These are phyloP conservation scores for Petrosia ficiformis DNA, from an alignment of 37 sponge, comb jelly and placozoan species.

Conservation along the genomic window DNA sequence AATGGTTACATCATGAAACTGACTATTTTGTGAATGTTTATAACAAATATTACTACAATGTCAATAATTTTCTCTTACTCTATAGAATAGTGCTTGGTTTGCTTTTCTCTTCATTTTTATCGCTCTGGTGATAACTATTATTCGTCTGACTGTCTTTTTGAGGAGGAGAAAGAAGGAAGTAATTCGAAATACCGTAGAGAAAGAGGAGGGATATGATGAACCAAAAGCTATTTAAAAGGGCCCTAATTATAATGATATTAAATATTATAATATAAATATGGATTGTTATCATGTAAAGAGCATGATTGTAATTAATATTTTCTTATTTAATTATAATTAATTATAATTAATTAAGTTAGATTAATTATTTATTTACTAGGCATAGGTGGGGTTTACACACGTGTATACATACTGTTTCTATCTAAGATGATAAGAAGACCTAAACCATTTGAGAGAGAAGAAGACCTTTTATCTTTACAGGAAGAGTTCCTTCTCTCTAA, in stretches of 20 bases:
- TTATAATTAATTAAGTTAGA: neutral
- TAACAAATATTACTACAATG: neutral
- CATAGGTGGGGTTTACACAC: too few species aligned
- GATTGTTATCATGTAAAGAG: neutral
- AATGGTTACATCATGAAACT: too few species aligned
- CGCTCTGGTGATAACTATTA: conserved; percentile 11
- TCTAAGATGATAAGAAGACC: conserved; percentile 66
- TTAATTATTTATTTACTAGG: too few species aligned
- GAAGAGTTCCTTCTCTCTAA: conserved; percentile 60
- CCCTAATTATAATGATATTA: too few species aligned
- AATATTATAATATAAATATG: neutral
- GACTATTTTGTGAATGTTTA: conserved; percentile 1
- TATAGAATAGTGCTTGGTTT: conserved; percentile 52
- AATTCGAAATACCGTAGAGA: neutral
- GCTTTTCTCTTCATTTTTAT: conserved; percentile 32
- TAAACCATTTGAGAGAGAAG: conserved; percentile 68
- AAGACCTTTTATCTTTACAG: conserved; percentile 72
- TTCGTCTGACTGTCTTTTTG: conserved; percentile 27
- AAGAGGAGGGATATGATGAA: neutral
- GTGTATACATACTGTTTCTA: too few species aligned
- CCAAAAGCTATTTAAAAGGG: neutral
- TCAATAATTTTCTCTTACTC: neutral
- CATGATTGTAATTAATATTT: neutral
- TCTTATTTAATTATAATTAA: neutral
- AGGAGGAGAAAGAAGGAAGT: conserved; percentile 14